Base-by-base conservation (phyloP, 2,113 vertebrate species). In the Colinus virginianus region DNA sequence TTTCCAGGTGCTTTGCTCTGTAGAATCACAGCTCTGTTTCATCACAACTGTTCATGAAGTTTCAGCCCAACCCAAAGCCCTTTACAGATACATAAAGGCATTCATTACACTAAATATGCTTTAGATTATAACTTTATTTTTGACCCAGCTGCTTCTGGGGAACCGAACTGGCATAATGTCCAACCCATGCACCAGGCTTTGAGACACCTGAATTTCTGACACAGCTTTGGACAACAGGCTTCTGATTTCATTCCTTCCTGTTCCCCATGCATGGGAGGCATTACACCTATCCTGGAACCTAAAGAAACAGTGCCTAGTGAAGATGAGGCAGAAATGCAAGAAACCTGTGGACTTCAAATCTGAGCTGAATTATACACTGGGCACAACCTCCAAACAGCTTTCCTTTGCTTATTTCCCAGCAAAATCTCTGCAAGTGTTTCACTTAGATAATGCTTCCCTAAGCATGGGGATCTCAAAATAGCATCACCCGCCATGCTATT, bases 401-500 rank as follows among this genome's bases (percentile, higher is more conserved):
- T 4, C 30, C 81, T 77, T 32, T 66, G 46, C 59, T 58, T 46
- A n/a, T 82, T 82, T 84, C 51, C n/a, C 20, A 70, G 46, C 46
- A 85, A 92, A 92, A 79, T 94, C 74, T 46, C 84, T 93, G 58
- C 70, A 88, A 58, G 46, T 66, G 34, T 84, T 84, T 83, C 64
- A 45, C 71, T 83, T 78, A 34, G 63, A 48, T 84, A 84, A 67
- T 25, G 1, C 75, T 91, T 91, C 64, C 56, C 46, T 34, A 64
- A 83, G 78, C 68, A 85, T 1, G 3, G 68, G 25, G 9, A 80
- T 91, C 62, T 43, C 68, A 88, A 86, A 93, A 95, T 85, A 94
- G 71, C 78, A 87, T n/a, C 18, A 5, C 83, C 64, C 76, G 75
- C 87, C 89, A 59, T 56, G 63, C 66, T 92, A 26, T 56, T 95